Evolutionary conservation across 1,140 invertebrate genomes (phyloP), one percentile per base, ranked within the genome.

Genomic region (Macrostomum lignano): DNA sequence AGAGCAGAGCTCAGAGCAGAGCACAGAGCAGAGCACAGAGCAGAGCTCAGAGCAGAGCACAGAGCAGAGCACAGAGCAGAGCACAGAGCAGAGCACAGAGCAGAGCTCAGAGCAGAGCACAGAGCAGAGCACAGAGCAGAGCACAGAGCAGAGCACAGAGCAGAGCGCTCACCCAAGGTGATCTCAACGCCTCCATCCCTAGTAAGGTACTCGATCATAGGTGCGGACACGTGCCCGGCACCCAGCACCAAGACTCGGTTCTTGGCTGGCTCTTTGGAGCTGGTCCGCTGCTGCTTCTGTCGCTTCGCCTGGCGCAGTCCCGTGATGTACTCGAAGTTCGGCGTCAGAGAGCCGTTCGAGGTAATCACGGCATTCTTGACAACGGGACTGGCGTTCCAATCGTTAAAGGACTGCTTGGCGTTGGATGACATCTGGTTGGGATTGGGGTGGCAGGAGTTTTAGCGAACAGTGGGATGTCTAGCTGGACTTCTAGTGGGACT

Each of bases 301-400:
- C 55, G 52, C 49, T 59, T 44, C 20, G 51, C 45, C 34, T 56
- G 63, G 39, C 86, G 65, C 3, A 98, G 55, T 30, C 88, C 78
- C 42, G 71, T 65, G 44, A 98, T 98, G 45, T 96, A 98, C 55
- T 88, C 70, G 57, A 73, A 94, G 46, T 74, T 73, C 1, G 77
- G 68, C 0, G 86, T 93, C 36, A 98, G 53, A 44, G 66, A 61
- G 29, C 84, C 84, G 49, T 94, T 91, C 40, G 77, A 86, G 1
- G 82, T 74, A 40, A 98, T 96, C 34, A 94, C 79, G 6, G 84
- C 79, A 44, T 71, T 71, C 44, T 72, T 63, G 11, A 91, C 75
- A 26, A 45, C 67, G 3, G 70, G 66, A 5, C 55, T 57, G 43
- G 79, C 79, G 5, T 68, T 60, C 40, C 78, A 73, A 15, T 74